Conservation (phyloP, 2,888 invertebrate genomes). For the Pseudanteris insignis region DNA sequence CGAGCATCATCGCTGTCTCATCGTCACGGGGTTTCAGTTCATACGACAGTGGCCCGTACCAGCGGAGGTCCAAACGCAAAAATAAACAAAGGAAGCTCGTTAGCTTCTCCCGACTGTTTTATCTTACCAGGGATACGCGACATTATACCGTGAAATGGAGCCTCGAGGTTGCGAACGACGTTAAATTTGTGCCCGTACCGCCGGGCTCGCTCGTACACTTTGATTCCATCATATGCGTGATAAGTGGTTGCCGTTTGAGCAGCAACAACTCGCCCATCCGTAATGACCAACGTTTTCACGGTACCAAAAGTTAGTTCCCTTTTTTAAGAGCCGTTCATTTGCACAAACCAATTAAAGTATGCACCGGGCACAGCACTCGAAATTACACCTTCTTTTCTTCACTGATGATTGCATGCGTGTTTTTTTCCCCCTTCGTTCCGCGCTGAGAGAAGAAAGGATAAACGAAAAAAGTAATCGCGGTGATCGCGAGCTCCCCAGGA, state of each 20-base stretch:
- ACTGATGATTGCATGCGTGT: too few relatives aligned
- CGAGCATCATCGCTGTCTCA: constrained; percentile 26
- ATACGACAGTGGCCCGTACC: constrained; percentile 32
- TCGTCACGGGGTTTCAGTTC: constrained; percentile 20
- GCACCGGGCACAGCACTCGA: too few relatives aligned
- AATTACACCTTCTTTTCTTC: too few relatives aligned
- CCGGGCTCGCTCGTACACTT: constrained; percentile 35
- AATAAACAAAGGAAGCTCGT: constrained; percentile 62
- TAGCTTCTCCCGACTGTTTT: constrained; percentile 53
- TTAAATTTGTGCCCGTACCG: constrained; percentile 49
- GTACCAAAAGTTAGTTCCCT: too few relatives aligned
- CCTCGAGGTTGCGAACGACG: constrained; percentile 53
- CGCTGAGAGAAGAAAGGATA: too few relatives aligned
- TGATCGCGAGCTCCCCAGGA: too few relatives aligned
- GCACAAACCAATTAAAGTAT: too few relatives aligned
- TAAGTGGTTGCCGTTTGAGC: constrained; percentile 34
- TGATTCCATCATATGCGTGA: constrained; percentile 43
- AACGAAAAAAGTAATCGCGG: too few relatives aligned
- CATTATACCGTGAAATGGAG: constrained; percentile 63
- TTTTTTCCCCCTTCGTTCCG: too few relatives aligned
- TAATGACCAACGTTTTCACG: constrained; percentile 43
- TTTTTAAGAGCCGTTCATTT: too few relatives aligned
- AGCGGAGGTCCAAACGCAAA: constrained; percentile 52
- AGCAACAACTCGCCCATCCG: constrained; percentile 1
- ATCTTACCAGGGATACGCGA: constrained; percentile 53